Evolutionary conservation across 2,888 invertebrate species (phyloP).

Genomic region (Cheilosia soror): DNA sequence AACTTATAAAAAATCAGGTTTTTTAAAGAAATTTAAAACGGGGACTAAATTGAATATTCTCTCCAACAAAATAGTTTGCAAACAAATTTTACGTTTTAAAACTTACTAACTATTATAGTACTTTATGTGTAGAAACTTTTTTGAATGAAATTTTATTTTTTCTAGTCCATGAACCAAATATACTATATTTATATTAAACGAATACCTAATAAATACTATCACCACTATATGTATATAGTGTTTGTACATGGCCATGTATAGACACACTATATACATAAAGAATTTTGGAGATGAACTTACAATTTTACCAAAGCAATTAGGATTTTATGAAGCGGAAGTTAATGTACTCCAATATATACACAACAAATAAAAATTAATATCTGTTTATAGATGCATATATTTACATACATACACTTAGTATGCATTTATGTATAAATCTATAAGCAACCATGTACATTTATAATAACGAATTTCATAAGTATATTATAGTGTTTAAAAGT

Average conservation of each 20-base stretch:
- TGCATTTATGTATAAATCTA: slow-evolving; percentile 29
- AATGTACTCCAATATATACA: slow-evolving; percentile 49
- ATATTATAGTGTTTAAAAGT: slow-evolving; percentile 52
- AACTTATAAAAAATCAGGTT: slow-evolving; percentile 48
- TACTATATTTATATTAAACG: slow-evolving; percentile 44
- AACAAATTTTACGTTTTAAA: slow-evolving; percentile 26
- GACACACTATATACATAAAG: slow-evolving; percentile 23
- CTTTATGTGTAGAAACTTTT: slow-evolving; percentile 24
- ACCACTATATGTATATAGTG: slow-evolving; percentile 51
- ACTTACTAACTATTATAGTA: slow-evolving; percentile 21
- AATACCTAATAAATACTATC: slow-evolving; percentile 45
- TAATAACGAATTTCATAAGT: slow-evolving; percentile 65
- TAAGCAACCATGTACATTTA: slow-evolving; percentile 34
- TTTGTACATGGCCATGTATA: slow-evolving; percentile 32
- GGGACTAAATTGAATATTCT: slow-evolving; percentile 44
- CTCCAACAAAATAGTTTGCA: slow-evolving; percentile 42
- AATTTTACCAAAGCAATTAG: slow-evolving; percentile 65
- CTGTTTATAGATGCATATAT: slow-evolving; percentile 42
- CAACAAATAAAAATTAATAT: slow-evolving; percentile 13
- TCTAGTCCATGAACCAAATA: slow-evolving; percentile 74
- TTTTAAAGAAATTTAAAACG: slow-evolving; percentile 20
- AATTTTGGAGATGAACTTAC: slow-evolving; percentile 69
- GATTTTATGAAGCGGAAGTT: slow-evolving; percentile 42
- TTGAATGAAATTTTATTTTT: slow-evolving; percentile 48
- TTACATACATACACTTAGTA: slow-evolving; percentile 16